phyloP scores from a whole-genome alignment of 2,888 invertebrate genomes.

The Epiblema foenella region DNA sequence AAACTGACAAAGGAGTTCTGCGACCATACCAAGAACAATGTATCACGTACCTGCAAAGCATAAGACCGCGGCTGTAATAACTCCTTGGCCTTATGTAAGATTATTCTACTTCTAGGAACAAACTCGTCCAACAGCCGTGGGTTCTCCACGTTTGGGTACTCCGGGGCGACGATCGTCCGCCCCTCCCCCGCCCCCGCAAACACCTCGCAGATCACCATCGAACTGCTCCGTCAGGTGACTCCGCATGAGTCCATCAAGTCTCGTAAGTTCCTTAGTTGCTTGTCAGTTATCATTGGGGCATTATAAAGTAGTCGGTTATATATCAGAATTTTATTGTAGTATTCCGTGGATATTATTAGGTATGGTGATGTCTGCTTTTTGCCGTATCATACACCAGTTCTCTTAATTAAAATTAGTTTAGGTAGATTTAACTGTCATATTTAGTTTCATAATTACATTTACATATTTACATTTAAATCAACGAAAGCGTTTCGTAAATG shows the following conservation, averaged over 20 bases:
- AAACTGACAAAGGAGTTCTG: too few relatives aligned
- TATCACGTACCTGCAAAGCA: neutral
- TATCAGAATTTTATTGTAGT: too few relatives aligned
- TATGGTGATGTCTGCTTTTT: too few relatives aligned
- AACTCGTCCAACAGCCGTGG: constrained; percentile 75
- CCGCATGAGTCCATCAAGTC: constrained; percentile 63
- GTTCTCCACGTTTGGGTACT: constrained; percentile 80
- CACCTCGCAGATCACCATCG: constrained; percentile 75
- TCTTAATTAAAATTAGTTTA: too few relatives aligned
- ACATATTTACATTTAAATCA: too few relatives aligned
- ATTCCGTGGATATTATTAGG: too few relatives aligned
- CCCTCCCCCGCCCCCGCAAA: constrained; percentile 71
- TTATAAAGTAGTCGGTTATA: too few relatives aligned
- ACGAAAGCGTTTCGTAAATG: too few relatives aligned
- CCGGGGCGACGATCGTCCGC: constrained; percentile 73
- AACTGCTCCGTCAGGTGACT: constrained; percentile 69
- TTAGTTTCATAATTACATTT: too few relatives aligned
- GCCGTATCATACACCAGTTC: too few relatives aligned
- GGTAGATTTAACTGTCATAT: too few relatives aligned
- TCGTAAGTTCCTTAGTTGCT: constrained; percentile 56
- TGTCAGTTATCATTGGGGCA: neutral
- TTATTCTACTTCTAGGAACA: constrained; percentile 47
- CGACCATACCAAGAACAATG: neutral
- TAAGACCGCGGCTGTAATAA: too few relatives aligned
- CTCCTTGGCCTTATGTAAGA: neutral